Conservation (phyloP, 2,113 vertebrate genomes). For the Pseudorectes ferrugineus region DNA sequence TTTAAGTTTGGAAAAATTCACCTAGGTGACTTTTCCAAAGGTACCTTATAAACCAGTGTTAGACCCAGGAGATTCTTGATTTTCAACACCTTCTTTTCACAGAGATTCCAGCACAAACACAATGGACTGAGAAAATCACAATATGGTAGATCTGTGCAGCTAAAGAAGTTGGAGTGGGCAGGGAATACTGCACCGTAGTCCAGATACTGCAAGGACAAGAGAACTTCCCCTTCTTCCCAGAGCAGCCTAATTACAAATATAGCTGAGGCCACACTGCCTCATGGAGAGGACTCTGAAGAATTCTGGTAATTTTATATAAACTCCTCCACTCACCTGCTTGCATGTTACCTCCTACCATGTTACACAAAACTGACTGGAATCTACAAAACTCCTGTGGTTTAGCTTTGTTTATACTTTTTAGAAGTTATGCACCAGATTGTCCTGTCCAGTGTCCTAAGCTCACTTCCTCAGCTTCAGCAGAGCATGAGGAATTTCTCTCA, state of each 20-base stretch:
- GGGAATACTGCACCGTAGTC: background rate
- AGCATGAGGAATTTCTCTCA: background rate
- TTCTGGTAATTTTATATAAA: background rate
- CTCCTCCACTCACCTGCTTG: background rate
- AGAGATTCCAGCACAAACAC: background rate
- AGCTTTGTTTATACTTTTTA: background rate
- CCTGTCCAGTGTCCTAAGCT: background rate
- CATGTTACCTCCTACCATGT: background rate
- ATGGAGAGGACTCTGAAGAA: background rate
- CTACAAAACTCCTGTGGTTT: background rate
- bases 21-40: background rate
- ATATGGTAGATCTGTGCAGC: background rate
- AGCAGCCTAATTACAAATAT: background rate
- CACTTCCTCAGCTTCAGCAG: background rate
- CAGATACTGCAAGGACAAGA: background rate
- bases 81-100: background rate
- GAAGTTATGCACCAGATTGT: background rate
- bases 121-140: background rate
- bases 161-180: background rate
- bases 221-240: background rate
- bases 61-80: background rate
- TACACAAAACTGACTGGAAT: background rate
- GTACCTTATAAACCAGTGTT: background rate
- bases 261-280: background rate
- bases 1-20: slow-evolving; percentile 4